Evolutionary conservation across 2,888 invertebrate genomes (phyloP).

Genomic region (Keiferia lycopersicella): DNA sequence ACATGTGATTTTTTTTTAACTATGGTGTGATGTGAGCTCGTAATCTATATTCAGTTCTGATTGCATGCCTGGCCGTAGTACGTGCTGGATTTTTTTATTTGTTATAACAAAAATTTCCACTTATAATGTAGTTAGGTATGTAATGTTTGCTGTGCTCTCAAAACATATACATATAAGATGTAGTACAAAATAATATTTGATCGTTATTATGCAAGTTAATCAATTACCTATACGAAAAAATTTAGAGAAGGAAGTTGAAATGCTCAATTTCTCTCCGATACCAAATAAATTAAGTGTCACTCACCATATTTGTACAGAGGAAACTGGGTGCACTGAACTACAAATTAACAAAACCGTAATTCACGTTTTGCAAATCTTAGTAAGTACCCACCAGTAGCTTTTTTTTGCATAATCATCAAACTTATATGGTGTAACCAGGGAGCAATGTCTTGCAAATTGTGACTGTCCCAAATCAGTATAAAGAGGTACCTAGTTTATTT

Average conservation of each 20-base stretch:
- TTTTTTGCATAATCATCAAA: slow-evolving; percentile 57
- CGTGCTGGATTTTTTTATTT: too few relatives aligned
- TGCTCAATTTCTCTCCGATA: background rate
- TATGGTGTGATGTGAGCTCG: too few relatives aligned
- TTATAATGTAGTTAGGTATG: too few relatives aligned
- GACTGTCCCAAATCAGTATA: background rate
- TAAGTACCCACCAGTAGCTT: slow-evolving; percentile 29
- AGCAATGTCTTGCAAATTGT: slow-evolving; percentile 18
- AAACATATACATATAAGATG: too few relatives aligned
- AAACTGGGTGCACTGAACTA: slow-evolving; percentile 48
- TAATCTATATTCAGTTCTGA: too few relatives aligned
- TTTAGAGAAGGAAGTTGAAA: background rate
- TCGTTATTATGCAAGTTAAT: too few relatives aligned
- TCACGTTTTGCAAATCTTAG: slow-evolving; percentile 36
- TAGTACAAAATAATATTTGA: too few relatives aligned
- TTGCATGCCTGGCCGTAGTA: too few relatives aligned
- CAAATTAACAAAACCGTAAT: slow-evolving; percentile 48
- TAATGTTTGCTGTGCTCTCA: too few relatives aligned
- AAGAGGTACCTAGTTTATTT: background rate
- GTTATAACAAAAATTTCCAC: too few relatives aligned
- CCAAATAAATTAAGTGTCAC: background rate
- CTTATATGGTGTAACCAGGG: slow-evolving; percentile 52
- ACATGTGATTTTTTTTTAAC: too few relatives aligned
- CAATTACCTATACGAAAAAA: too few relatives aligned
- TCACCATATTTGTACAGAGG: slow-evolving; percentile 1